These are phyloP conservation scores for Propithecus deckenii DNA, from an alignment of 2,797 vertebrate species.

Conservation along the genomic window DNA sequence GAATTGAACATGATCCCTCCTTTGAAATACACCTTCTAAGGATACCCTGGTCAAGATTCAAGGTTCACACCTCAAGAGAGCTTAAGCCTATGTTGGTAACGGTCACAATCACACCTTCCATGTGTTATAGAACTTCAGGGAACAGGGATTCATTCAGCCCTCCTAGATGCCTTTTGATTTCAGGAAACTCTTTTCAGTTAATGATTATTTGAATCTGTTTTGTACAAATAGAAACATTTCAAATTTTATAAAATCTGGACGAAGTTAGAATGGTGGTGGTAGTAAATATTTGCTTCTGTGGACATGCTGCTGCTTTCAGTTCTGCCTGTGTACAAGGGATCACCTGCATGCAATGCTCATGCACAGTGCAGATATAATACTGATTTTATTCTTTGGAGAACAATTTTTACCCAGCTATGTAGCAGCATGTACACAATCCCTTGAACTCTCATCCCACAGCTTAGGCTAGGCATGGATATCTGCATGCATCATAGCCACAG, in stretches of 20 bases:
- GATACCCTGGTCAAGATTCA: not conserved
- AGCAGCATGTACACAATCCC: not conserved
- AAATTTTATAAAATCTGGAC: not conserved
- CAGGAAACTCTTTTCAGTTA: not conserved
- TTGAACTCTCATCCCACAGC: not conserved
- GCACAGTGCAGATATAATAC: not conserved
- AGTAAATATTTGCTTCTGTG: not conserved
- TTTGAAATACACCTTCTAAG: not conserved
- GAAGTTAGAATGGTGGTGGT: not conserved
- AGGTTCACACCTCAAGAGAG: not conserved
- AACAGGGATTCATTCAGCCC: not conserved
- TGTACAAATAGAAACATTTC: not conserved
- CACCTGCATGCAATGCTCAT: not conserved
- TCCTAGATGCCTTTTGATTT: not conserved
- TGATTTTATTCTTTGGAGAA: not conserved
- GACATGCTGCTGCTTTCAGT: not conserved
- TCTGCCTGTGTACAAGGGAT: not conserved
- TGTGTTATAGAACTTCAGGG: not conserved
- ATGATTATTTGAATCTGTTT: not conserved
- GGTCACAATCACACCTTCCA: not conserved
- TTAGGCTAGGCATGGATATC: not conserved
- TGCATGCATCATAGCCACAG: rapidly evolving
- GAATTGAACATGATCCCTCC: not conserved
- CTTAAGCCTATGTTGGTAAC: not conserved
- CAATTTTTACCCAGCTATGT: not conserved